Evolutionary conservation across 2,888 invertebrate genomes (phyloP).

Genomic region (Apotomis betuletana): DNA sequence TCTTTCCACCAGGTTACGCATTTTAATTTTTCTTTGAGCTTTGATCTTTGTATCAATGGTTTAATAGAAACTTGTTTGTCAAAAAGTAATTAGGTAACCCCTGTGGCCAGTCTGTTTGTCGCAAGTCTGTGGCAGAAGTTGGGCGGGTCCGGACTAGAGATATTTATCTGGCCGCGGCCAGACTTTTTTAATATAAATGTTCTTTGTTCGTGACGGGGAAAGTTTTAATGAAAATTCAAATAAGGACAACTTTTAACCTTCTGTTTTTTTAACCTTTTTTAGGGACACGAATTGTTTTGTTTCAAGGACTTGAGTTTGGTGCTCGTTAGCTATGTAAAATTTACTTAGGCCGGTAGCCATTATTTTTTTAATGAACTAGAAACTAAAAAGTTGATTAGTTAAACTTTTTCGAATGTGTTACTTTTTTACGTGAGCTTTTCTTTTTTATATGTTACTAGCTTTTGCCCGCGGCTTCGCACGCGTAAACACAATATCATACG

Average conservation of each 20-base stretch:
- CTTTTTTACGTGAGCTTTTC: too few species aligned
- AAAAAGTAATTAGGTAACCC: too few species aligned
- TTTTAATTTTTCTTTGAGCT: too few species aligned
- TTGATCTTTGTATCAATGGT: too few species aligned
- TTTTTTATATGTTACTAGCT: too few species aligned
- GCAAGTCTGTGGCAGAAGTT: constrained; percentile 67
- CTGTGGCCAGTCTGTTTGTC: constrained; percentile 52
- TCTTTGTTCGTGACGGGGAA: constrained; percentile 83
- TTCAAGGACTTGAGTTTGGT: constrained; percentile 62
- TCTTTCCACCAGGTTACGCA: too few species aligned
- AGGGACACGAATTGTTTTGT: constrained; percentile 65
- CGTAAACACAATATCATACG: too few species aligned
- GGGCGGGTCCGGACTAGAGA: constrained; percentile 80
- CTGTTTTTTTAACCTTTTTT: constrained; percentile 66
- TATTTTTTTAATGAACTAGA: not conserved
- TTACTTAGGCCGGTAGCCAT: constrained; percentile 11
- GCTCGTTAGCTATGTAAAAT: constrained; percentile 47
- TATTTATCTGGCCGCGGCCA: constrained; percentile 81
- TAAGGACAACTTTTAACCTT: constrained; percentile 80
- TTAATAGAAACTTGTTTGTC: too few species aligned
- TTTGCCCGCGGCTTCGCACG: too few species aligned
- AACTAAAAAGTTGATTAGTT: too few species aligned
- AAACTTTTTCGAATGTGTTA: too few species aligned
- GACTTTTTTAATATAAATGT: constrained; percentile 84
- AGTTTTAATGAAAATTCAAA: constrained; percentile 82